Conservation (phyloP, 2,113 vertebrate species). For the Rhinoptilus africanus region DNA sequence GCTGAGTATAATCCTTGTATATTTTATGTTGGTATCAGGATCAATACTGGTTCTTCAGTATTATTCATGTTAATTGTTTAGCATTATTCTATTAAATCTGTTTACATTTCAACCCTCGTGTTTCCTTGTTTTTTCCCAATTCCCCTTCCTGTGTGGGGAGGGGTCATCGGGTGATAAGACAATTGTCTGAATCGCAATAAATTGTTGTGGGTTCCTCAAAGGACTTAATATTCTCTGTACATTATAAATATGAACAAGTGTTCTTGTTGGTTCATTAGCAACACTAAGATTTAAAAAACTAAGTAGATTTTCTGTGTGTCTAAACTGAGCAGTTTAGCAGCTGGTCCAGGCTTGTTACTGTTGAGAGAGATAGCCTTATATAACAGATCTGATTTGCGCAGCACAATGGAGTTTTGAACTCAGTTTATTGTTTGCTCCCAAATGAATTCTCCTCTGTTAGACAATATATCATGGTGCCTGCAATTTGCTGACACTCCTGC, state of each 20-base stretch:
- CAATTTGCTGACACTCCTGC: conserved; percentile 13
- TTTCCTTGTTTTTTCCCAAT: neutral
- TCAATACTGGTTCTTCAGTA: neutral
- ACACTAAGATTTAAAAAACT: neutral
- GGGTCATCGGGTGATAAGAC: neutral
- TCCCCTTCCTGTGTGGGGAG: neutral
- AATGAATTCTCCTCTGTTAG: conserved; percentile 17
- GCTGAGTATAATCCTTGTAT: neutral
- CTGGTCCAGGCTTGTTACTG: neutral
- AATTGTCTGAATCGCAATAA: neutral
- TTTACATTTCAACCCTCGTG: neutral
- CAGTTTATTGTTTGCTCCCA: conserved; percentile 34
- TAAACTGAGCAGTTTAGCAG: neutral
- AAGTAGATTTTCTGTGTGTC: neutral
- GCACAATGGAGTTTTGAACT: conserved; percentile 24
- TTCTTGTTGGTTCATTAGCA: neutral
- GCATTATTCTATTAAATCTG: neutral
- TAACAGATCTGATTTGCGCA: conserved; percentile 9
- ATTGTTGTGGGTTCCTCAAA: neutral
- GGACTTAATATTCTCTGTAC: neutral
- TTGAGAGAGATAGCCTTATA: neutral
- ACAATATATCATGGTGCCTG: neutral
- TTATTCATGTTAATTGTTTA: neutral
- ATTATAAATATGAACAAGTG: neutral
- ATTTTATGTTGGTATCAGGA: neutral